Evolutionary conservation across 1,140 invertebrate genomes (phyloP), one percentile per base, ranked within the genome.

Genomic region (Lepidotrigona ventralis): DNA sequence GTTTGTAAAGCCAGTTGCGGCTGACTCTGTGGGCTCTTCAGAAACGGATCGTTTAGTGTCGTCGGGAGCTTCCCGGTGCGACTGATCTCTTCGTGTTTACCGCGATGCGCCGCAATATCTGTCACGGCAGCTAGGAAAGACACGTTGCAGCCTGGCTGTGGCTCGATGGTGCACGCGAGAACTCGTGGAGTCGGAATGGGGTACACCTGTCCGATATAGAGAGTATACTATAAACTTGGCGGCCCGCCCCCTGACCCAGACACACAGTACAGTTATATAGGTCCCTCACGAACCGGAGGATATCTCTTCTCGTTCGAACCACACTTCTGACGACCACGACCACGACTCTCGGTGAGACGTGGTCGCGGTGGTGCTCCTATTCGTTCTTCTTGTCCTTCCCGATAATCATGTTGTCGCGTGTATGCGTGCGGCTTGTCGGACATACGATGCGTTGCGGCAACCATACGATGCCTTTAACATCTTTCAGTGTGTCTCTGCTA

Each of bases 211-310:
- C 93, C 91, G 90, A 93, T 94, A 92, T 92, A 94, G 92, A 91
- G 93, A 92, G 90, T 92, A 93, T 91, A 94, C 92, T 94, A 94
- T 91, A 93, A 92, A 92, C 90, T 88, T 90, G 90, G 90, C 89
- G 92, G 93, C 94, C 94, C 95, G 94, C 95, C 95, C 95, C 94
- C 94, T 95, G 95, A 95, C 95, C 95, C 95, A 95, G 95, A 95
- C 95, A 95, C 93, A 90, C 91, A 91, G 93, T 95, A 95, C 95
- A 95, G 94, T 95, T 95, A 95, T 94, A 91, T 93, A 93, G 92
- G 93, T 92, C 91, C 92, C 93, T 91, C 87, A 58, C 78, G 81
- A 64, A 70, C 68, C 84, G 68, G 68, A 83, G 80, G 85, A 91
- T 88, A 87, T 89, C 90, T 92, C 91, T 89, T 87, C 90, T 91